phyloP scores from a whole-genome alignment of 2,113 vertebrate genomes.

The Xiphorhynchus elegans region DNA sequence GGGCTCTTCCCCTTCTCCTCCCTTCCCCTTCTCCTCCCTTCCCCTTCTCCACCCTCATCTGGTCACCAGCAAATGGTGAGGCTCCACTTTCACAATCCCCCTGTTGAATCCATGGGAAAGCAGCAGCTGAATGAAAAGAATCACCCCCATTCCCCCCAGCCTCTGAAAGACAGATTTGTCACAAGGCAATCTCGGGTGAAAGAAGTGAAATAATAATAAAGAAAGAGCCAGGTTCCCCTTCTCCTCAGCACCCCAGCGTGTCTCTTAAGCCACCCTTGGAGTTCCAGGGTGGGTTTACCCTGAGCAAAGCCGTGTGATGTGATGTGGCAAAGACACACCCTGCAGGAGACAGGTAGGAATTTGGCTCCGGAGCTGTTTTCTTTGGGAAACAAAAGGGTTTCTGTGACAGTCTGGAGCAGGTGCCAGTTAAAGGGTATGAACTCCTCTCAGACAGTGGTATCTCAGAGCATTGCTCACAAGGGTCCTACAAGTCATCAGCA shows the following conservation, averaged over 20 bases:
- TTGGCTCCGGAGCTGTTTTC: neutral
- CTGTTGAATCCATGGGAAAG: neutral
- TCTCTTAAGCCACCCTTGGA: neutral
- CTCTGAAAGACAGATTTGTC: neutral
- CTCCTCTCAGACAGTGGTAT: neutral
- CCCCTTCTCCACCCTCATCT: neutral
- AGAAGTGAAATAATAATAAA: neutral
- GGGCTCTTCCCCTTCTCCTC: neutral
- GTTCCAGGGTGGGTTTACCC: neutral
- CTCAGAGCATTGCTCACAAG: neutral
- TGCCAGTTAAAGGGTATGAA: neutral
- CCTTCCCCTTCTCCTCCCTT: neutral
- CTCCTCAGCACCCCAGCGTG: neutral
- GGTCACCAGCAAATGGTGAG: neutral
- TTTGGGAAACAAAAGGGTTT: constrained; percentile 6
- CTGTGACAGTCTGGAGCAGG: neutral
- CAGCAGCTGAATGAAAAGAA: accelerated
- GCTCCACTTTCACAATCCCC: accelerated
- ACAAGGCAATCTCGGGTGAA: neutral
- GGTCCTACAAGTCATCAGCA: accelerated
- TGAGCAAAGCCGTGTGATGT: neutral
- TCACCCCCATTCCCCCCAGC: accelerated
- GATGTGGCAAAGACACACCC: neutral
- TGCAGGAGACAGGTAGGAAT: neutral
- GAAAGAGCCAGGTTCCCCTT: neutral